Base-by-base conservation (phyloP, 2,113 vertebrate species). In the Dendrocopos noguchii region DNA sequence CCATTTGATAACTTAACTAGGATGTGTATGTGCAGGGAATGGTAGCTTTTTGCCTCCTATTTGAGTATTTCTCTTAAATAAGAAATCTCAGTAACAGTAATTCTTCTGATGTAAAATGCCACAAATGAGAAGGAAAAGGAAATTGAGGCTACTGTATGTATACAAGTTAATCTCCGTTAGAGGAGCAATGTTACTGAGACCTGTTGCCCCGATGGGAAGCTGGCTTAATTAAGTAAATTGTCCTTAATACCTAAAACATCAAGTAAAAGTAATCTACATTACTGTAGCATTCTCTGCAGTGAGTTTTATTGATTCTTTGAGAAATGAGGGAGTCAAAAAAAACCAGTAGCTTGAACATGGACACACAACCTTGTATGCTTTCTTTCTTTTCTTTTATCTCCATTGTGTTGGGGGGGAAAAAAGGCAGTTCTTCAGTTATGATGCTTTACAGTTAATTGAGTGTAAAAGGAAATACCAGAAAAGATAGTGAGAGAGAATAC, bases 141-240 rank as follows among this genome's bases (percentile, higher is more conserved):
- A 10, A 3, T 42, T 63, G 52, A n/a, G 25, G 15, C 28, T 87
- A 36, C 52, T 1, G 2, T 12, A 63, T 0, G 0, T 77, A 7
- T n/a, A 24, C 9, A 39, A 47, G 8, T 39, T 65, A 16, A 21
- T 76, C 59, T 77, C 20, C 19, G 14, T 34, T 78, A 33, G 8
- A 80, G 29, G 12, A 36, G 19, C 1, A 2, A 20, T 71, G 16
- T 72, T 76, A n/a, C 16, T 80, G 52, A 66, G 18, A 15, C 22
- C 16, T 59, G 13, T 15, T 16, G n/a, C 44, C 27, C 19, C 29
- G 19, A 36, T 61, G 33, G 27, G 46, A 66, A 75, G 31, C 20
- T 36, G 2, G 42, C 27, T 67, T 67, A 33, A 19, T 61, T n/a
- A n/a, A n/a, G n/a, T n/a, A n/a, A n/a, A n/a, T n/a, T n/a, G n/a